Conservation (phyloP, 2,888 invertebrate species). For the Tetanocera ferruginea region DNA sequence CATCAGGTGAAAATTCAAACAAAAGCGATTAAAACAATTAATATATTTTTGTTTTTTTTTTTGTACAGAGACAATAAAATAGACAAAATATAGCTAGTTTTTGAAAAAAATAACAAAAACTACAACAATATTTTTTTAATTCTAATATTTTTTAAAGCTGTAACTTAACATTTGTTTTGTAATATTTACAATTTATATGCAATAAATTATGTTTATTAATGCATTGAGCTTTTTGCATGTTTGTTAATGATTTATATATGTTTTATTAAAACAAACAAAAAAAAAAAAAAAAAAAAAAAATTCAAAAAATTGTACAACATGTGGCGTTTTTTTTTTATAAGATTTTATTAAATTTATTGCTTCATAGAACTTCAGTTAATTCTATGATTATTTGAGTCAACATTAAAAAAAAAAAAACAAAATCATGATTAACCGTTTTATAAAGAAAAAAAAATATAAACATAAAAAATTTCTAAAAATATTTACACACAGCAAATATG, state of each 20-base stretch:
- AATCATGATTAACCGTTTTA: neutral
- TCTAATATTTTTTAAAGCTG: too few species aligned
- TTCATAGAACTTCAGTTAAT: neutral
- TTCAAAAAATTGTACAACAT: neutral
- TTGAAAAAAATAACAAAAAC: too few species aligned
- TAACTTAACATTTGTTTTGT: neutral
- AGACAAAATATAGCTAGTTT: neutral
- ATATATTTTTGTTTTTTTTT: neutral
- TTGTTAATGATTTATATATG: neutral
- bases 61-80: neutral
- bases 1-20: neutral
- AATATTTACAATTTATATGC: neutral
- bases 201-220: slow-evolving; percentile 24
- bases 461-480: neutral
- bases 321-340: neutral
- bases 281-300: neutral
- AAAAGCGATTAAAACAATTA: slow-evolving; percentile 5
- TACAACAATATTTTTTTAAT: too few species aligned
- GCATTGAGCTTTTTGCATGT: neutral
- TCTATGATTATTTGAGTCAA: neutral
- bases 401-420: neutral
- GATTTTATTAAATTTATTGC: neutral
- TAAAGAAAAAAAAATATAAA: neutral
- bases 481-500: neutral
- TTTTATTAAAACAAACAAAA: neutral